phyloP scores from a whole-genome alignment of 2,888 invertebrate species.

The Ectobius pallidus region DNA sequence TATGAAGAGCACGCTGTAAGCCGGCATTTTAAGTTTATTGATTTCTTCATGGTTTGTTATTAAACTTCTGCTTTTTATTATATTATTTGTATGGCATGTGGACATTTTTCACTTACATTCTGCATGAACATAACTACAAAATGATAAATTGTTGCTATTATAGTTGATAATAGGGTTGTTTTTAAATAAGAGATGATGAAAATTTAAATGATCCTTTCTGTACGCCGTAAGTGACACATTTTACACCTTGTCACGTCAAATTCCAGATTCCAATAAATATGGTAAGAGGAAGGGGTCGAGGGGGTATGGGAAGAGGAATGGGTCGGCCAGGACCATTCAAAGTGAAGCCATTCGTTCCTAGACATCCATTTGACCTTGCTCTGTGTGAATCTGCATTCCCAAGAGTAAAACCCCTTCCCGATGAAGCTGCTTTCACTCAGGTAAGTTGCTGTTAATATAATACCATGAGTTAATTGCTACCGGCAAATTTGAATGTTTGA shows the following conservation, averaged over 20 bases:
- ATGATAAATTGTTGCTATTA: too few species aligned
- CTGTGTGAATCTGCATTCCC: conserved; percentile 90
- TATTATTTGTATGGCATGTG: too few species aligned
- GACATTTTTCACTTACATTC: too few species aligned
- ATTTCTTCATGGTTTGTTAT: too few species aligned
- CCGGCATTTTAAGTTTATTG: neutral
- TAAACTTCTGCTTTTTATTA: too few species aligned
- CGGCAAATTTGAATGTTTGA: neutral
- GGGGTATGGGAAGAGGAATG: conserved; percentile 70
- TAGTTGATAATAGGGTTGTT: too few species aligned
- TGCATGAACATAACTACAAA: too few species aligned
- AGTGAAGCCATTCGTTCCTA: conserved; percentile 68
- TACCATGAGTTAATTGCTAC: conserved; percentile 30
- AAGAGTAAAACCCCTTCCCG: conserved; percentile 77
- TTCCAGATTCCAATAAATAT: conserved; percentile 58
- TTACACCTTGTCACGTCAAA: too few species aligned
- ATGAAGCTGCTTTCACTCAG: conserved; percentile 85
- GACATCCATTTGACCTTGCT: conserved; percentile 87
- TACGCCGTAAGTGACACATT: too few species aligned
- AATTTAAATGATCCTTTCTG: too few species aligned
- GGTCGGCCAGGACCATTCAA: conserved; percentile 62
- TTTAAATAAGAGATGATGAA: too few species aligned
- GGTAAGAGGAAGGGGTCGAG: conserved; percentile 64
- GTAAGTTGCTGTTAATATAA: too few species aligned
- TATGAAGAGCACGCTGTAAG: neutral